Base-by-base conservation (phyloP, 2,888 invertebrate species). In the Schizaphis graminum region DNA sequence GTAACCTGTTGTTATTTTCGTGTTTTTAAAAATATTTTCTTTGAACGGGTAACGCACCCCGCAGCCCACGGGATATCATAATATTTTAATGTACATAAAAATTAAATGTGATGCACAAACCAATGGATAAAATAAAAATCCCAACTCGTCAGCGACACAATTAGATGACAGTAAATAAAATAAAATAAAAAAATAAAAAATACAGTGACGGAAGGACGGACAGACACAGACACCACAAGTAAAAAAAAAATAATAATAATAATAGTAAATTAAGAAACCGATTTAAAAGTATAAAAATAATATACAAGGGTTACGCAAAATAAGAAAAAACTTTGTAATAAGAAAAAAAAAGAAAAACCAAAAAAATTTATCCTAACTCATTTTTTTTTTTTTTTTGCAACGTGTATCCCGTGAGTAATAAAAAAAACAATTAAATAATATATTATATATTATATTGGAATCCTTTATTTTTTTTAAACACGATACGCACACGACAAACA, bases 71-170 rank as follows among this genome's bases (percentile, higher is more conserved):
- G 56, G n/a, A 86, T 57, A 91, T 91, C 53, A 84, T 56, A 84
- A 53, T 92, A 86, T 86, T 86, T 24, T 84, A 91, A 85, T n/a
- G 86, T 87, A 92, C 87, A 49, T 61, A 94, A 94, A 86, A 85
- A 61, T 47, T 35, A 61, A 92, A 89, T 93, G 77, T 89, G 84
- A 94, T 94, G 93, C 93, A 94, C 93, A 94, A 94, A 94, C 93
- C 93, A 94, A 94, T 94, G 89, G 56, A 93, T 93, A 89, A 94
- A 94, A 93, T 61, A 90, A 85, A 94, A 94, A 90, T 94, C 90
- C 93, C 93, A 90, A 94, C 85, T 90, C 86, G 90, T 94, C 93
- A 90, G 93, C 93, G 85, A 94, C 93, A 94, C 93, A 93, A 89
- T 93, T 90, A 90, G 93, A 90, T 89, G 93, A 93, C 89, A 85